Conservation (phyloP, 2,888 invertebrate genomes). For the Rugalucina vietnamica region DNA sequence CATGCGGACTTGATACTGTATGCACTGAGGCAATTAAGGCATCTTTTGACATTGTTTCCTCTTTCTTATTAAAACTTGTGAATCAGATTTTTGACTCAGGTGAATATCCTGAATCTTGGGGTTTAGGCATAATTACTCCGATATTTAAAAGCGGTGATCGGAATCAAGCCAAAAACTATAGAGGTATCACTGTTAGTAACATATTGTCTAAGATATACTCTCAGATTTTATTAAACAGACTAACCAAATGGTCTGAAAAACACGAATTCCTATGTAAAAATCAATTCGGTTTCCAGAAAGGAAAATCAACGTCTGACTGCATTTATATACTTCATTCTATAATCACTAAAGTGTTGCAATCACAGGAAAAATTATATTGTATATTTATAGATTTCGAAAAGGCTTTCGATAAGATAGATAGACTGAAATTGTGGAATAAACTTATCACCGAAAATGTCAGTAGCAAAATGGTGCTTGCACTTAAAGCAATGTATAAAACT, state of each 20-base stretch:
- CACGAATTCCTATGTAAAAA: not conserved
- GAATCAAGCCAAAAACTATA: not conserved
- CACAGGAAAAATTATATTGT: not conserved
- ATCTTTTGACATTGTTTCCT: not conserved
- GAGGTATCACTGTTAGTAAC: not conserved
- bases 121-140: not conserved
- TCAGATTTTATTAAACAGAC: not conserved
- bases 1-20: not conserved
- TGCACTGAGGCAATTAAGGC: not conserved
- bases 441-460: no score
- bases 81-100: not conserved
- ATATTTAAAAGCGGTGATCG: not conserved
- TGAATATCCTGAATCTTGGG: not conserved
- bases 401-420: not conserved
- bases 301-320: not conserved
- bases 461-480: not conserved
- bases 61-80: not conserved
- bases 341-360: not conserved
- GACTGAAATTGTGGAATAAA: not conserved
- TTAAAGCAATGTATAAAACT: not conserved
- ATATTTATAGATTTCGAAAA: no score
- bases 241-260: constrained; percentile 5
- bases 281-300: constrained; percentile 1
- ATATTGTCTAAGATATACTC: not conserved
- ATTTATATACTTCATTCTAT: not conserved